Conservation (phyloP, 1,140 invertebrate species). For the Pteromalus puparum region DNA sequence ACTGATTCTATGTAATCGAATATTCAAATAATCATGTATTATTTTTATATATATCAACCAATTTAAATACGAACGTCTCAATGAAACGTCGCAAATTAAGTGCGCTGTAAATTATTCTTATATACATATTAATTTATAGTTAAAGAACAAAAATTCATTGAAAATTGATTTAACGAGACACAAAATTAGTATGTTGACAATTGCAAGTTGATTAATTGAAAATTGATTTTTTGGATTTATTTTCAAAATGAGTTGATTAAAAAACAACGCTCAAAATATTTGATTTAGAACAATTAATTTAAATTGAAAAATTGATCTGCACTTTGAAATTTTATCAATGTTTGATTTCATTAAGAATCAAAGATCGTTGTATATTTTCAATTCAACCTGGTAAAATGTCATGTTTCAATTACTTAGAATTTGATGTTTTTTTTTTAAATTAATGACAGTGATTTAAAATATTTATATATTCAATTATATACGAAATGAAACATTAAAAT, state of each 20-base stretch:
- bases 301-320: neutral
- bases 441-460: neutral
- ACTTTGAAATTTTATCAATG: neutral
- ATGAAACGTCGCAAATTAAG: neutral
- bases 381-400: neutral
- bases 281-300: neutral
- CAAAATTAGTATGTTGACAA: neutral
- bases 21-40: neutral
- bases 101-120: neutral
- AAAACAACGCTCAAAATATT: neutral
- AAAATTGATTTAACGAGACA: neutral
- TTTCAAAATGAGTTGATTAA: neutral
- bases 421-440: neutral
- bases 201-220: neutral
- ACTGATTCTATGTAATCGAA: neutral
- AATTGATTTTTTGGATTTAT: neutral
- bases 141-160: neutral
- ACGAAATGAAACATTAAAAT: conserved; percentile 24
- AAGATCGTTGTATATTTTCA: neutral
- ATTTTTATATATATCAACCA: neutral
- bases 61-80: neutral
- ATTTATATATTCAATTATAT: neutral
- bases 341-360: too few relatives aligned
- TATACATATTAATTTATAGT: neutral
- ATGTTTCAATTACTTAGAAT: neutral